A percentile compares a stretch with the other conserved stretches of the same genome.
phyloP scores from a whole-genome alignment of 2,797 vertebrate genomes.

The Alauda arvensis region DNA sequence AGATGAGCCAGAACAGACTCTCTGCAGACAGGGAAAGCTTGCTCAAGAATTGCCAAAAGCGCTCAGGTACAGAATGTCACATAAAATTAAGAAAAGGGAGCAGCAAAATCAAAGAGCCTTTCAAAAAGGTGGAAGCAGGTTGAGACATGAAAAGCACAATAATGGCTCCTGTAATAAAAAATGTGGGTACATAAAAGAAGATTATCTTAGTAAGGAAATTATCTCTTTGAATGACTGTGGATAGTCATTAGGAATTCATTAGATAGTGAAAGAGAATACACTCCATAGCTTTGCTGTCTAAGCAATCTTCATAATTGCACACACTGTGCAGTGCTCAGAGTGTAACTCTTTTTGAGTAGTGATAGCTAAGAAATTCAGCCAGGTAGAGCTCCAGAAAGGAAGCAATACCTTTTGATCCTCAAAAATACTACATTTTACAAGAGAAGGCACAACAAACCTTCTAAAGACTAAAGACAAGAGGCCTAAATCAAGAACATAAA shows the following conservation, averaged over 20 bases:
- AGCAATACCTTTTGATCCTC: background rate
- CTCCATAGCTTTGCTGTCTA: background rate
- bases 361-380: background rate
- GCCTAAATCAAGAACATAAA: background rate
- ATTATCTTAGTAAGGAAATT: background rate
- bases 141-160: background rate
- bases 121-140: background rate
- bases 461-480: background rate
- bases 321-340: background rate
- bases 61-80: conserved; percentile 39
- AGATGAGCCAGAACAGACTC: conserved; percentile 37
- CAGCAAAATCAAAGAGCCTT: conserved; percentile 14
- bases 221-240: background rate
- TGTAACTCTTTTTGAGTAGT: background rate
- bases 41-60: conserved; percentile 16
- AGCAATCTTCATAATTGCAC: background rate
- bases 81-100: conserved; percentile 7
- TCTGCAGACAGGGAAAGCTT: conserved; percentile 2
- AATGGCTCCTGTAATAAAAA: conserved; percentile 5
- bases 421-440: background rate
- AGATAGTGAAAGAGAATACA: background rate
- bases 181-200: background rate
- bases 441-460: background rate
- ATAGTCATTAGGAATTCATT: conserved; percentile 28
- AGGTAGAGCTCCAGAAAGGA: background rate